These are phyloP conservation scores for Sesia bembeciformis DNA, from an alignment of 2,888 invertebrate species.

Conservation along the genomic window DNA sequence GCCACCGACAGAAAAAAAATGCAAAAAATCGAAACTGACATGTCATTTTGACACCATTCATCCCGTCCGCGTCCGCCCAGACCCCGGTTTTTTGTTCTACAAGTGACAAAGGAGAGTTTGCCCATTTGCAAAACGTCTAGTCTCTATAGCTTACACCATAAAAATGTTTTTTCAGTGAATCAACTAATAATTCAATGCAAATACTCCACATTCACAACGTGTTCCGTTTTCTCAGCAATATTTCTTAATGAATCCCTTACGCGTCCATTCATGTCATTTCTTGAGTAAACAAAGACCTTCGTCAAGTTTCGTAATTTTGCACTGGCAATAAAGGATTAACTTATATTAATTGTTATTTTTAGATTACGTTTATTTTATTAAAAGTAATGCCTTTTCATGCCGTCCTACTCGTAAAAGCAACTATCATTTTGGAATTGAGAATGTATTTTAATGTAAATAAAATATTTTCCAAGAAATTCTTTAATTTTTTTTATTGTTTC, in stretches of 20 bases:
- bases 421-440: too few relatives aligned
- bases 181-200: background rate
- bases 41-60: conserved; percentile 72
- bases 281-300: conserved; percentile 60
- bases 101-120: background rate
- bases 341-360: background rate
- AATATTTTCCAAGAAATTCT: too few relatives aligned
- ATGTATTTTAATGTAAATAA: too few relatives aligned
- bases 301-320: background rate
- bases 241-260: conserved; percentile 63
- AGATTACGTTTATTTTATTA: too few relatives aligned
- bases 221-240: conserved; percentile 41
- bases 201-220: conserved; percentile 5
- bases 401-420: too few relatives aligned
- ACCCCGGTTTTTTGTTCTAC: conserved; percentile 22
- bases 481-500: too few relatives aligned
- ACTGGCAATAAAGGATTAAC: background rate
- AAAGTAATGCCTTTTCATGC: too few relatives aligned
- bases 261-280: conserved; percentile 63
- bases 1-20: conserved; percentile 26
- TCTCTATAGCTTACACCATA: background rate
- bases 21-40: conserved; percentile 58
- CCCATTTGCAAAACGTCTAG: background rate
- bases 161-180: background rate
- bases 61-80: conserved; percentile 52